phyloP scores from a whole-genome alignment of 2,113 vertebrate genomes.

The Otolemur garnettii region DNA sequence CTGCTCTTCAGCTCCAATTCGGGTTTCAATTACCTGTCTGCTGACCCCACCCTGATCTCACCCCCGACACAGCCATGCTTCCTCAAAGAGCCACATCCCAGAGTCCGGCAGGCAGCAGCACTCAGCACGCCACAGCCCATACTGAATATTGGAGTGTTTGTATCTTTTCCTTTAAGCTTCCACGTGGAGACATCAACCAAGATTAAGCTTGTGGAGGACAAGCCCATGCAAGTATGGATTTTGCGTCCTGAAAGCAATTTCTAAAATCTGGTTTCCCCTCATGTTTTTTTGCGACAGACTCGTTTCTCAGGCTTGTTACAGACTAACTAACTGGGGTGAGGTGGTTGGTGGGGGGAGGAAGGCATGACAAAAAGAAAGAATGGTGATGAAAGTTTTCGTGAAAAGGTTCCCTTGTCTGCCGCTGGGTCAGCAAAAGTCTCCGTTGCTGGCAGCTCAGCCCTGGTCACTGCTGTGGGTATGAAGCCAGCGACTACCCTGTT shows the following conservation, averaged over 20 bases:
- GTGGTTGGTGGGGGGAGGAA: too few species aligned
- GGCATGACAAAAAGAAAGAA: background rate
- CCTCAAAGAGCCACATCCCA: background rate
- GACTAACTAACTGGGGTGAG: background rate
- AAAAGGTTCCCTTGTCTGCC: background rate
- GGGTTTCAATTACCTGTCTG: background rate
- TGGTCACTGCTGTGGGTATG: background rate
- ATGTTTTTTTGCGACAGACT: background rate
- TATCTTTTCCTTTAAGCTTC: background rate
- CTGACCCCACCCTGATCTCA: background rate
- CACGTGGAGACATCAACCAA: background rate
- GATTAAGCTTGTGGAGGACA: background rate
- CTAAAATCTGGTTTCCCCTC: background rate
- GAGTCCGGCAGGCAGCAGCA: background rate
- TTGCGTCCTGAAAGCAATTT: background rate
- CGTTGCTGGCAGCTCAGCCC: background rate
- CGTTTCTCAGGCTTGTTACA: background rate
- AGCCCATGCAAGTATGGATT: background rate
- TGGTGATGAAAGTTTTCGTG: accelerated
- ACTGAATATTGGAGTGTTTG: background rate
- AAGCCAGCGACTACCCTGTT: background rate
- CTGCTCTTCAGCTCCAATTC: background rate
- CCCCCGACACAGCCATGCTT: background rate
- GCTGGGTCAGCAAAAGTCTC: background rate
- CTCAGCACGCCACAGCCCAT: accelerated